Evolutionary conservation across 2,888 invertebrate genomes (phyloP).

Genomic region (Cryptophagus acutangulus): DNA sequence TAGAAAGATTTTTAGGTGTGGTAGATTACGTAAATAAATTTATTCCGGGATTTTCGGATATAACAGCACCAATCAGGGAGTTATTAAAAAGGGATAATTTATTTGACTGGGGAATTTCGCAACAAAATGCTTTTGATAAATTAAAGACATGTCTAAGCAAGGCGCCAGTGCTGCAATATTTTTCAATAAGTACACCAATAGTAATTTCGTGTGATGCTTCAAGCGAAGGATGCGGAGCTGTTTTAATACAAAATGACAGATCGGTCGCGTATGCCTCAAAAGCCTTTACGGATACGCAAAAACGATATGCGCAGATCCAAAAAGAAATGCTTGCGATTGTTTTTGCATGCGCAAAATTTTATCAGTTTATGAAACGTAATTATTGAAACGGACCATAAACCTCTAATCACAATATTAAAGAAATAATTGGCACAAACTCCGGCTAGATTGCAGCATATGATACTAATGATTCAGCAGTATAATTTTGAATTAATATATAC

Average conservation of each 20-base stretch:
- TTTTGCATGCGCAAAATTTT: slow-evolving; percentile 27
- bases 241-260: slow-evolving; percentile 13
- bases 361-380: slow-evolving; percentile 17
- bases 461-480: slow-evolving; percentile 23
- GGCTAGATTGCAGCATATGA: slow-evolving; percentile 23
- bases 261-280: slow-evolving; percentile 13
- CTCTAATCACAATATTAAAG: slow-evolving; percentile 24
- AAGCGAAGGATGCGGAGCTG: slow-evolving; percentile 13
- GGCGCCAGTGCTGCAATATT: slow-evolving; percentile 9
- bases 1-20: slow-evolving; percentile 32
- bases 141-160: slow-evolving; percentile 9
- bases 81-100: slow-evolving; percentile 13
- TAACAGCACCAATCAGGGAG: slow-evolving; percentile 14
- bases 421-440: slow-evolving; percentile 19
- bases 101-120: slow-evolving; percentile 9
- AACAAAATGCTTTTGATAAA: slow-evolving; percentile 6
- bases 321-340: slow-evolving; percentile 29
- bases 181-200: slow-evolving; percentile 4
- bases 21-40: slow-evolving; percentile 28
- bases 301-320: slow-evolving; percentile 29
- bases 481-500: slow-evolving; percentile 18
- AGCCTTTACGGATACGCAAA: slow-evolving; percentile 18
- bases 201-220: slow-evolving; percentile 12
- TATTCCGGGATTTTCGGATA: slow-evolving; percentile 20
- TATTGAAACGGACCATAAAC: slow-evolving; percentile 30